These are phyloP conservation scores for Diaperis boleti DNA, from an alignment of 2,888 invertebrate species.

Conservation along the genomic window DNA sequence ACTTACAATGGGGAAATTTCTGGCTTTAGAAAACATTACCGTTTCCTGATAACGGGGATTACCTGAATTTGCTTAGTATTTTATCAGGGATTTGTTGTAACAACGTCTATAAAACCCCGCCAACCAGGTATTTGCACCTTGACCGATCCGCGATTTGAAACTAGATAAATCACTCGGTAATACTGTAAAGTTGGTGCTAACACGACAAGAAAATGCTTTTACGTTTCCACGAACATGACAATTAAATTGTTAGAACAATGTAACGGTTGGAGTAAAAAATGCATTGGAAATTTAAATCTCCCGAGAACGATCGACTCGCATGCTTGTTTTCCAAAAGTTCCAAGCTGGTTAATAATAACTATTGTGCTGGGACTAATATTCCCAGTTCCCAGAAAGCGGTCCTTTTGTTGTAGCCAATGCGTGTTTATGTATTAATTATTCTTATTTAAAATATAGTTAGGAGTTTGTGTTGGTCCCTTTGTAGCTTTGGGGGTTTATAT, in stretches of 20 bases:
- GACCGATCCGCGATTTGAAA: not conserved
- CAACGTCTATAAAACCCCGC: no score
- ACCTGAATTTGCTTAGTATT: not conserved
- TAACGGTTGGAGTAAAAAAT: no score
- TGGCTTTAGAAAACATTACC: constrained; percentile 1
- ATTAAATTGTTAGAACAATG: not conserved
- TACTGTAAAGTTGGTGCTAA: not conserved
- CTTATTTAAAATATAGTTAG: no score
- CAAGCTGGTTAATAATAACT: no score
- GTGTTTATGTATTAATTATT: no score
- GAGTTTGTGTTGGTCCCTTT: no score
- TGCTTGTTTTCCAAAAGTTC: not conserved
- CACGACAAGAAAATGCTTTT: constrained; percentile 10
- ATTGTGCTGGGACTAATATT: no score
- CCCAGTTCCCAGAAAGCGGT: no score
- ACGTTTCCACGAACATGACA: not conserved
- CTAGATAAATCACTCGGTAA: no score
- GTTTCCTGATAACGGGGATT: not conserved
- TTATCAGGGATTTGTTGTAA: not conserved
- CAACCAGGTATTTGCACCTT: no score
- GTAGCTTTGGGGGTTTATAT: no score
- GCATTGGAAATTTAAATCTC: not conserved
- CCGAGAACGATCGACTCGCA: not conserved
- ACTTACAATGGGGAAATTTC: constrained; percentile 3
- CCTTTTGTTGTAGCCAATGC: no score